Percentiles rank a stretch among this genome's conserved stretches.
Evolutionary conservation across 2,888 invertebrate species (phyloP).

Genomic region (Chrysolina haemoptera): DNA sequence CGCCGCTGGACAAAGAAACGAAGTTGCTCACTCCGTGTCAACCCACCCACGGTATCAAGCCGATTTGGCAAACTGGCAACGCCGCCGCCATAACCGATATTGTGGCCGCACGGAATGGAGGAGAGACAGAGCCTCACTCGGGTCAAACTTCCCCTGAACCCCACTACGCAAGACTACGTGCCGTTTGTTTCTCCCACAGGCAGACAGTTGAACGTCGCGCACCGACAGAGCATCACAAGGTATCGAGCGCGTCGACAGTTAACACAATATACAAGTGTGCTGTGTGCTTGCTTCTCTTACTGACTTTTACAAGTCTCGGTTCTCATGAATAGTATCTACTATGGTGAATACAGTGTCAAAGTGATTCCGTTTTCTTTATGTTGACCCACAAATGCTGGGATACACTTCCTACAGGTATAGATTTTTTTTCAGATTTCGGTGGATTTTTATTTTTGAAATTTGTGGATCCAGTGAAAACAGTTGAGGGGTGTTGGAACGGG

Average conservation of each 20-base stretch:
- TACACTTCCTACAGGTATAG: constrained; percentile 78
- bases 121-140: constrained; percentile 68
- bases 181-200: constrained; percentile 76
- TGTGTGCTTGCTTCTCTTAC: neutral
- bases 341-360: constrained; percentile 56
- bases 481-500: constrained; percentile 11
- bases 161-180: constrained; percentile 67
- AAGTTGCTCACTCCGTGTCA: constrained; percentile 23
- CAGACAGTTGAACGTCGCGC: constrained; percentile 69
- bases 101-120: constrained; percentile 71
- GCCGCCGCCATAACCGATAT: constrained; percentile 71
- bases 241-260: constrained; percentile 35
- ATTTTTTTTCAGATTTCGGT: constrained; percentile 22
- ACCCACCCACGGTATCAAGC: constrained; percentile 68
- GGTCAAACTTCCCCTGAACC: constrained; percentile 74
- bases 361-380: constrained; percentile 68
- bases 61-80: constrained; percentile 67
- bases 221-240: constrained; percentile 54
- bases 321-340: constrained; percentile 40
- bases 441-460: constrained; percentile 28
- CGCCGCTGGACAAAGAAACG: neutral
- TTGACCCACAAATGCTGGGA: constrained; percentile 78
- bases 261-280: constrained; percentile 20
- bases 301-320: constrained; percentile 32
- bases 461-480: constrained; percentile 27